Base-by-base conservation (phyloP, 2,888 invertebrate genomes). In the Leptinotarsa rubiginosa region DNA sequence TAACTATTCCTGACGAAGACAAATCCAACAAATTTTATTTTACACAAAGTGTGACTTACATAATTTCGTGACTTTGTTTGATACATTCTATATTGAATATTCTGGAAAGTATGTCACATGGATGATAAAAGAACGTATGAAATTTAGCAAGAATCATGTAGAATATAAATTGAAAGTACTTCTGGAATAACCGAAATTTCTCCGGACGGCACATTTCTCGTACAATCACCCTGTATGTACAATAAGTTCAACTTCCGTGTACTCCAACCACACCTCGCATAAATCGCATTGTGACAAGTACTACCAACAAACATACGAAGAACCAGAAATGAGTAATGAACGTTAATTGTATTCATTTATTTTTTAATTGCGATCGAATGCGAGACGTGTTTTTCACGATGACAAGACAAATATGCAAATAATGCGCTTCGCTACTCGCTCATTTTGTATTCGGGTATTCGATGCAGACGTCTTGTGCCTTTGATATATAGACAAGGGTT, bases 341-440 rank as follows among this genome's bases (percentile, higher is more conserved):
- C 69, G 70, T 75, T 75, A 75, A 77, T 73, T 77, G 75, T 75
- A 72, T 77, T 73, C 77, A 71, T 71, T 75, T 70, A 64, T 56
- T 71, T 70, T 71, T 74, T 71, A 71, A 74, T 70, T 67, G 59
- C 64, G 56, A 47, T 59, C 59, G 68, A 64, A 69, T 73, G 68
- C 47, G 65, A 69, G 65, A 65, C 20, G 49, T 22, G 54, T 69
- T 69, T 56, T 73, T 73, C 47, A 69, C 65, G 69, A 65, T 69
- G 69, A 73, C 54, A 65, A 65, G 73, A 69, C 69, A 69, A 73
- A 73, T 73, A 73, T 73, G 73, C 69, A 73, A 69, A 73, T 73
- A 69, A 50, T 41, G 62, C 31, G 62, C 62, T 56, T 41, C 31
- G n/a, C 47, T 62, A 49, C 65, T 68, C 72, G 52, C 69, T 65